phyloP scores from a whole-genome alignment of 2,888 invertebrate species.

The Eudasyphora cyanicolor region DNA sequence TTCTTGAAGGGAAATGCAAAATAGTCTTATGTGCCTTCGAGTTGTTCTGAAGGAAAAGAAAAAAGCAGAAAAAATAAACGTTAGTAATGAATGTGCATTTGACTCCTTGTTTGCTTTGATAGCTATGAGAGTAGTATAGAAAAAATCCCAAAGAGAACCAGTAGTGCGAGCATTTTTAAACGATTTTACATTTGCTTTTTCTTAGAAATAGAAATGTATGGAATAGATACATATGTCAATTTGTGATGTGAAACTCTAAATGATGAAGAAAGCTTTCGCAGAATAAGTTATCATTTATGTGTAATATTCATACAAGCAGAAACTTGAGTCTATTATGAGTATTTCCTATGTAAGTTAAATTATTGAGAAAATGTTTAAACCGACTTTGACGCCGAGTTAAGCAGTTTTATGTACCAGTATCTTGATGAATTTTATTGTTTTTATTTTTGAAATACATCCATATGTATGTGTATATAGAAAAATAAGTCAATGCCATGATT shows the following conservation, averaged over 20 bases:
- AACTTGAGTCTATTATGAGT: too few relatives aligned
- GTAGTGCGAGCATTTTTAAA: not conserved
- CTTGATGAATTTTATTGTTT: too few relatives aligned
- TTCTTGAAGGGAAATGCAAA: not conserved
- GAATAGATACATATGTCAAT: not conserved
- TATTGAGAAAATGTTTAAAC: too few relatives aligned
- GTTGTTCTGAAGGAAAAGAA: not conserved
- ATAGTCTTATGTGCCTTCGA: not conserved
- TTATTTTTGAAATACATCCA: too few relatives aligned
- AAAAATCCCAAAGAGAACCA: slow-evolving; percentile 11
- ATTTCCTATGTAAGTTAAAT: too few relatives aligned
- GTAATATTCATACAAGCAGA: too few relatives aligned
- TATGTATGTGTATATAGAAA: too few relatives aligned
- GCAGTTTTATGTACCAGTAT: too few relatives aligned
- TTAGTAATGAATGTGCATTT: not conserved
- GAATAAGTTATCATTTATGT: too few relatives aligned
- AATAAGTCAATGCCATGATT: too few relatives aligned
- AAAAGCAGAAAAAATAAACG: not conserved
- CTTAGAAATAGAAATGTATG: not conserved
- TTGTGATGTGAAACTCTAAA: not conserved
- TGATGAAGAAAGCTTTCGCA: too few relatives aligned
- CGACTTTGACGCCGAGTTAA: too few relatives aligned
- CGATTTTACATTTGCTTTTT: not conserved
- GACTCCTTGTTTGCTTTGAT: not conserved
- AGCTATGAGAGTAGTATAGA: not conserved